Evolutionary conservation across 1,140 invertebrate species (phyloP).

Genomic region (Lucilia sericata): DNA sequence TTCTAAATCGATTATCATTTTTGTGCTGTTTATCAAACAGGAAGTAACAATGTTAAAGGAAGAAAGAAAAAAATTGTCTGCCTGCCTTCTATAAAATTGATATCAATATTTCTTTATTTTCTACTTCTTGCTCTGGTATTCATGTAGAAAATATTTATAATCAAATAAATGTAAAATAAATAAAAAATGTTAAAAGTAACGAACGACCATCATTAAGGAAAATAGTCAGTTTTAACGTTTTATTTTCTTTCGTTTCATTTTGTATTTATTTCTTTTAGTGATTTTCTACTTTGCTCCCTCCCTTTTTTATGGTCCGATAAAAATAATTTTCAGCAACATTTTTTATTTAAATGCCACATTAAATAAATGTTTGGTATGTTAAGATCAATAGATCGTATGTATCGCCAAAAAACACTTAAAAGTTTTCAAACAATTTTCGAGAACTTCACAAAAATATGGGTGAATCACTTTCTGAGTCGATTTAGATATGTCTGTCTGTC

Average conservation of each 20-base stretch:
- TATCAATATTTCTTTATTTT: slow-evolving; percentile 21
- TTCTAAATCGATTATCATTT: slow-evolving; percentile 40
- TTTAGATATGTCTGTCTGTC: no score
- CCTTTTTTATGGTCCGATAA: slow-evolving; percentile 5
- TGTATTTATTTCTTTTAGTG: not conserved
- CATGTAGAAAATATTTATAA: slow-evolving; percentile 22
- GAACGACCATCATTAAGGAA: not conserved
- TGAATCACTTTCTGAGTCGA: no score
- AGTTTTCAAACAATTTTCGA: no score
- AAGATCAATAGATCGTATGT: not conserved
- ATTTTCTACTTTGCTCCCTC: not conserved
- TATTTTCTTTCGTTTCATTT: not conserved
- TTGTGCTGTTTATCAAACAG: slow-evolving; percentile 32
- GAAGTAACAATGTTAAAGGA: slow-evolving; percentile 21
- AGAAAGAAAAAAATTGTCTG: not conserved
- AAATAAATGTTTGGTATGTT: not conserved
- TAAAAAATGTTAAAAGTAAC: no score
- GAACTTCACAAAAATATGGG: no score
- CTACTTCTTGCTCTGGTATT: not conserved
- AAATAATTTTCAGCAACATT: not conserved
- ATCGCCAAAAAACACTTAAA: no score
- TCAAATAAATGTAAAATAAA: slow-evolving; percentile 13
- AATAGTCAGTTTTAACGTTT: not conserved
- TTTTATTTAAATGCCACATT: not conserved
- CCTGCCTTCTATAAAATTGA: slow-evolving; percentile 20